Evolutionary conservation across 2,797 vertebrate species (phyloP), one percentile per base, ranked within the genome.

Genomic region (Epinephelus coioides): DNA sequence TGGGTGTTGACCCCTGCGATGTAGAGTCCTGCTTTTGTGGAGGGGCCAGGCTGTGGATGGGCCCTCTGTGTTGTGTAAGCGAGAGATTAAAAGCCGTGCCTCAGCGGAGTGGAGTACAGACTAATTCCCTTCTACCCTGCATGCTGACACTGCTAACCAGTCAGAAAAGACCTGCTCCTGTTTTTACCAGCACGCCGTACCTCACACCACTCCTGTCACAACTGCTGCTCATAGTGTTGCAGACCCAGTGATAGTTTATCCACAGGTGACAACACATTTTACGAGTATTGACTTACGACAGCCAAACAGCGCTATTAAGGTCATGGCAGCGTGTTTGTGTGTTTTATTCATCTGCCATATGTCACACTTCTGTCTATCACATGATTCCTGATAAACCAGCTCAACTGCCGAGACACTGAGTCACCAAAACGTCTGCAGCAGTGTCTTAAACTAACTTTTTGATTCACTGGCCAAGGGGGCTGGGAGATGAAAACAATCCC

Each of bases 21-120:
- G 69, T 64, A 46, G 64, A 81, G 78, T 78, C 55, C 73, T 74
- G 80, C 86, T 88, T 88, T 81, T 88, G 76, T 82, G 78, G 68
- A 76, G 76, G 61, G 86, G 68, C 76, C 80, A 76, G 84, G 69
- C 85, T 86, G 88, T 60, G 76, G 83, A 81, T 27, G 61, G 79
- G 69, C 46, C 82, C 83, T 92, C 72, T 78, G 76, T 89, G 84
- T 92, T 90, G 78, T 92, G 92, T 87, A 92, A 92, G 85, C 90
- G 80, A 65, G 73, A 91, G 93, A 93, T 94, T 94, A 90, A 86
- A 86, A 85, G 81, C 79, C 44, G 51, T 49, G 83, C 83, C 56
- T 88, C 82, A 40, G 54, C 60, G 19, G 71, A 85, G 51, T 69
- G 21, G 70, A 85, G 51, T 71, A 67, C 57, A 34, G 73, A 79